Conservation (phyloP, 2,797 vertebrate species). For the Gymnopithys bicolor region DNA sequence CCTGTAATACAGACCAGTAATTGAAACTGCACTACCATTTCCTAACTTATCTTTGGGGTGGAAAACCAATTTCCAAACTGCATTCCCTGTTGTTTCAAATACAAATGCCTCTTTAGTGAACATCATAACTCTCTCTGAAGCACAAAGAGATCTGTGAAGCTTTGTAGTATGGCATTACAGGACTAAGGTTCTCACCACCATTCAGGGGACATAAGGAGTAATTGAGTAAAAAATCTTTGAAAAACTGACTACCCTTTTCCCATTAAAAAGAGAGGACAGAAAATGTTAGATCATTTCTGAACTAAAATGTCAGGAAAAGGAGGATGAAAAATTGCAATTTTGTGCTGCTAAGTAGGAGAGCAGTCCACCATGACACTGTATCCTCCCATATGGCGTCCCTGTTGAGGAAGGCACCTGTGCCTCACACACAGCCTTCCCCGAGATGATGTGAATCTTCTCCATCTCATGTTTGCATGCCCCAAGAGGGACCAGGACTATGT, state of each 20-base stretch:
- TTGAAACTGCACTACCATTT: not conserved
- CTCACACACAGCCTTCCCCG: not conserved
- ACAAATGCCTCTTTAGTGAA: not conserved
- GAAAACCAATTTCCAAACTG: not conserved
- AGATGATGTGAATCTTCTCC: not conserved
- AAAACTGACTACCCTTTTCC: not conserved
- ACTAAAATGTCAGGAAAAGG: not conserved
- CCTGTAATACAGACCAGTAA: not conserved
- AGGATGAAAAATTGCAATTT: not conserved
- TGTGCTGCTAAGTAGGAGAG: not conserved
- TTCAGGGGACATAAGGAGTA: not conserved
- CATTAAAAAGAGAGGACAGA: not conserved
- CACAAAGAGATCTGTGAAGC: not conserved
- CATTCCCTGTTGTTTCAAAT: not conserved
- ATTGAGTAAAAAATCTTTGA: not conserved
- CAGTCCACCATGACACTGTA: accelerated
- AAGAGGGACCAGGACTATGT: accelerated
- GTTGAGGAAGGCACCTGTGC: not conserved
- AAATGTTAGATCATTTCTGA: not conserved
- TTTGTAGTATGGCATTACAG: not conserved
- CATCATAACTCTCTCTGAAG: not conserved
- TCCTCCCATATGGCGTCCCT: not conserved
- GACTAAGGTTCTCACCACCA: accelerated
- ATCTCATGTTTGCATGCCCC: accelerated
- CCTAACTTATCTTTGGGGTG: not conserved